Conservation (phyloP, 1,140 invertebrate species). For the Drosophila neocordata region DNA sequence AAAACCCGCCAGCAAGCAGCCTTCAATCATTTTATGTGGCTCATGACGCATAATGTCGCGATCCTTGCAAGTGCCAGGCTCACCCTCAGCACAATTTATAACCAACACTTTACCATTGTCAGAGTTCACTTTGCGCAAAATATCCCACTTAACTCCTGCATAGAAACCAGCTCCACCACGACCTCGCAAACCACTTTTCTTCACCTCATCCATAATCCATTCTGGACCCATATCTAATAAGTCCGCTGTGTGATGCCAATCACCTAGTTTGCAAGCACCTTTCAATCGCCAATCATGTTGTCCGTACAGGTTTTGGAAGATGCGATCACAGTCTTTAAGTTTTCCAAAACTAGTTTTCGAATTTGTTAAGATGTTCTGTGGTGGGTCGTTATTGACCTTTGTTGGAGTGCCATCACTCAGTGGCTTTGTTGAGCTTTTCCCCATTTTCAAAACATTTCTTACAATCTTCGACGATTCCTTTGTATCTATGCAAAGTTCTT, state of each 20-base stretch:
- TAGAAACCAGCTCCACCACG: conserved; percentile 98
- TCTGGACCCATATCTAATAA: conserved; percentile 96
- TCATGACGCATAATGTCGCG: conserved; percentile 99
- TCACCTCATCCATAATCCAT: conserved; percentile 98
- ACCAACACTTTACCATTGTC: conserved; percentile 97
- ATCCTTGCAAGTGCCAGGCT: conserved; percentile 99
- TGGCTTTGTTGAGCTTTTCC: no score
- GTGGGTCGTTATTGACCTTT: conserved; percentile 6
- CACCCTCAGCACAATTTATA: conserved; percentile 98
- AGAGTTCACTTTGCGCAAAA: conserved; percentile 93
- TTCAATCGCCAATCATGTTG: conserved; percentile 98
- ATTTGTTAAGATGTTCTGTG: conserved; percentile 23
- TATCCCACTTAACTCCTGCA: conserved; percentile 99
- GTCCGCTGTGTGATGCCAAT: conserved; percentile 99
- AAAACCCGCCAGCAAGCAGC: conserved; percentile 95
- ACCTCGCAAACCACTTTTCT: conserved; percentile 95
- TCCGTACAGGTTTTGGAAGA: conserved; percentile 99
- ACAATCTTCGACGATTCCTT: neutral
- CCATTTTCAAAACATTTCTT: no score
- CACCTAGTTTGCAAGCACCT: conserved; percentile 94
- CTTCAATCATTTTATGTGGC: conserved; percentile 98
- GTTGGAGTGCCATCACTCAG: neutral
- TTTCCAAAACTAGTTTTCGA: conserved; percentile 34
- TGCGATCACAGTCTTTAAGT: conserved; percentile 94
- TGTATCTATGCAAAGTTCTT: neutral